Evolutionary conservation across 2,888 invertebrate species (phyloP).

Genomic region (Lasius platythorax): DNA sequence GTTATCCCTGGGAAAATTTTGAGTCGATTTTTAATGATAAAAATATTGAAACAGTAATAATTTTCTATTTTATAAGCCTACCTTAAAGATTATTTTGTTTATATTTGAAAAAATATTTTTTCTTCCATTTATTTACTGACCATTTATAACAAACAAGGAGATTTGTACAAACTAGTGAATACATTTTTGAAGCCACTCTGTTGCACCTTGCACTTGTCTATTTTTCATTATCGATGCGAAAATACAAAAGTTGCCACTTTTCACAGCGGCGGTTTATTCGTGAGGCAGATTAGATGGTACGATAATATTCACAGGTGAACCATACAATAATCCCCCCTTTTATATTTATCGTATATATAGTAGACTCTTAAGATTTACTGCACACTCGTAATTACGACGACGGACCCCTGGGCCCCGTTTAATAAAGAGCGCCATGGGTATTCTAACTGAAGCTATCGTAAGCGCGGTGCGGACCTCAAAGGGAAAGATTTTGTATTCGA

Average conservation of each 20-base stretch:
- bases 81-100: not conserved
- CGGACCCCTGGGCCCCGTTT: slow-evolving; percentile 43
- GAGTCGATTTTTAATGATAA: not conserved
- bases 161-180: too few relatives aligned
- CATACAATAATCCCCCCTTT: slow-evolving; percentile 45
- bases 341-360: slow-evolving; percentile 21
- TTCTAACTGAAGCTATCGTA: slow-evolving; percentile 43
- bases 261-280: slow-evolving; percentile 46
- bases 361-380: slow-evolving; percentile 64
- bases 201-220: slow-evolving; percentile 54
- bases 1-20: not conserved
- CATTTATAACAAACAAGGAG: not conserved
- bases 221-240: not conserved
- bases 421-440: slow-evolving; percentile 24
- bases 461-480: not conserved
- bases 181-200: slow-evolving; percentile 13
- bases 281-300: slow-evolving; percentile 61
- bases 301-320: slow-evolving; percentile 70
- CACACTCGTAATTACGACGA: slow-evolving; percentile 58
- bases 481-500: slow-evolving; percentile 25
- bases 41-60: not conserved
- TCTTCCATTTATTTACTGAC: not conserved
- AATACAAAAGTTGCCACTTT: slow-evolving; percentile 1
- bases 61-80: not conserved
- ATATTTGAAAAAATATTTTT: not conserved